Evolutionary conservation across 2,113 vertebrate genomes (phyloP), one percentile per base, ranked within the genome.

Genomic region (Gambusia affinis): DNA sequence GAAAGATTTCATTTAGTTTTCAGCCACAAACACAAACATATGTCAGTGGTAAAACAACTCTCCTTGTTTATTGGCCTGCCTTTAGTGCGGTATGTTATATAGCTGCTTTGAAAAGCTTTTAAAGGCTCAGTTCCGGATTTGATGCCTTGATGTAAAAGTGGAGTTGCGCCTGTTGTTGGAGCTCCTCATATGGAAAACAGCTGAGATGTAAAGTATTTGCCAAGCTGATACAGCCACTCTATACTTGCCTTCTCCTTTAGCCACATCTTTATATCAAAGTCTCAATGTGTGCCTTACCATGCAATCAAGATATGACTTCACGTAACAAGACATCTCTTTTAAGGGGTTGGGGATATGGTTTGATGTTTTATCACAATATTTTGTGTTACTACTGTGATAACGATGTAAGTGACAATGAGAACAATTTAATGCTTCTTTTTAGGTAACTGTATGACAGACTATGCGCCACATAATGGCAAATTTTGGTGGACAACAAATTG

Each of bases 101-200:
- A 44, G 67, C 78, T 66, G 72, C 60, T 79, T 84, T 72, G 17
- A 24, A 57, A n/a, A 57, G 51, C 22, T 57, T 24, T 24, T 57
- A 57, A 24, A 57, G 22, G 79, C 76, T 78, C 82, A 54, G 79
- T 82, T 78, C 66, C 80, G 61, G 64, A 66, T 72, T 80, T 74
- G 60, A 30, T 73, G 78, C 72, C 68, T 76, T 85, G 54, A 80
- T 73, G 70, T 70, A 44, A 31, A 72, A 76, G 31, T 71, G 71
- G 15, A 33, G 54, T 70, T 31, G 37, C 33, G 67, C 33, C 1
- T 7, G 0, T 61, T 8, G 12, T 60, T 65, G 63, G 47, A 62
- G 60, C 28, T 30, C 22, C 12, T 47, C 47, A 24, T 47, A 12
- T 47, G 51, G 61, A 31, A 70, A 75, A 65, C 57, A 51, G 47